Percentiles rank a stretch among this genome's conserved stretches.
Evolutionary conservation across 2,113 vertebrate genomes (phyloP).

Genomic region (Typhlomys cinereus): DNA sequence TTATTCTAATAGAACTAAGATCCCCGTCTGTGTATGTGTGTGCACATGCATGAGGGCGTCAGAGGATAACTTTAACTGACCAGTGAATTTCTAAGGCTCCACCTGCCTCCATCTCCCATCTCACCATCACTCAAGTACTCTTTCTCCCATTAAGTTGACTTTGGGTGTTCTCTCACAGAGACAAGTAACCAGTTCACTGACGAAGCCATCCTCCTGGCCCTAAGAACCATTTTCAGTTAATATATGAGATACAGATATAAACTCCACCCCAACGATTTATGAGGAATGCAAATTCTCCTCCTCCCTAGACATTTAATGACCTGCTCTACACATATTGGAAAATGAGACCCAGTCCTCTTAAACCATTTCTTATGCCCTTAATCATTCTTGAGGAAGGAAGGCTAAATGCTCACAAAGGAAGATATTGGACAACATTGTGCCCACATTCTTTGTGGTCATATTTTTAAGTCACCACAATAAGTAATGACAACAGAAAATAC

Average conservation of each 20-base stretch:
- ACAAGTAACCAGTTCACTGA: background rate
- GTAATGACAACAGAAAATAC: background rate
- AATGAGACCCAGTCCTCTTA: background rate
- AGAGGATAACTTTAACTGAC: too few species aligned
- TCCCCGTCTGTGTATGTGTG: too few species aligned
- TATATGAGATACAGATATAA: background rate
- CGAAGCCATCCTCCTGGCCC: background rate
- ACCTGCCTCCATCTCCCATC: background rate
- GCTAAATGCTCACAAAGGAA: background rate
- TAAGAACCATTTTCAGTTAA: constrained; percentile 7
- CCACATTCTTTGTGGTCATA: background rate
- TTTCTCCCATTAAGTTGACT: background rate
- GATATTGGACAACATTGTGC: background rate
- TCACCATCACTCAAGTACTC: background rate
- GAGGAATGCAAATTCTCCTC: constrained; percentile 36
- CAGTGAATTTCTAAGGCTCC: background rate
- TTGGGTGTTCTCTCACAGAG: background rate
- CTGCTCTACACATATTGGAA: too few species aligned
- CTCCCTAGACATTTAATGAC: background rate
- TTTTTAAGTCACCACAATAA: constrained; percentile 3
- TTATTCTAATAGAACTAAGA: constrained; percentile 30
- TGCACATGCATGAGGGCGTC: too few species aligned
- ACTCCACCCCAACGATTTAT: constrained; percentile 9
- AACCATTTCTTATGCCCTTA: background rate
- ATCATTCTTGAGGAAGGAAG: background rate